Conservation (phyloP, 2,797 vertebrate species). For the Micrastur ruficollis region DNA sequence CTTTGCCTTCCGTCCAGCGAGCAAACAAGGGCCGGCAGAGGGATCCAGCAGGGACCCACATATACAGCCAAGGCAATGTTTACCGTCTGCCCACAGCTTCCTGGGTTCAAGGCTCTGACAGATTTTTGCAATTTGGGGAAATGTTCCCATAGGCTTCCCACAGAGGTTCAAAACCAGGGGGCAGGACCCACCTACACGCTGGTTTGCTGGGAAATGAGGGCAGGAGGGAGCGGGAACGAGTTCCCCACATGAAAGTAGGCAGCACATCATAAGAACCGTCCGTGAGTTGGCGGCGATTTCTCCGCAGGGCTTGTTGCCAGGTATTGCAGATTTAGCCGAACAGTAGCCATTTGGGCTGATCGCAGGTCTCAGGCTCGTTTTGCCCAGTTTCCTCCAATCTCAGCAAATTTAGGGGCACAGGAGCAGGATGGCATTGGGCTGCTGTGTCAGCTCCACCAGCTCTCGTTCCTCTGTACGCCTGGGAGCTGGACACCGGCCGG, state of each 20-base stretch:
- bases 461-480: neutral
- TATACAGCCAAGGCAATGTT: neutral
- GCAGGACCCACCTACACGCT: neutral
- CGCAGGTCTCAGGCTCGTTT: neutral
- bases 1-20: neutral
- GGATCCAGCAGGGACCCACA: neutral
- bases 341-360: neutral
- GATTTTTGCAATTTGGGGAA: neutral
- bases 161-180: neutral
- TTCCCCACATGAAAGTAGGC: accelerated
- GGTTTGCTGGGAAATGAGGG: neutral
- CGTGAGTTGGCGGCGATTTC: neutral
- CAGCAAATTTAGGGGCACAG: neutral
- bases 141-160: neutral
- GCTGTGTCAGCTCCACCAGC: accelerated
- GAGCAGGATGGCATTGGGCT: neutral
- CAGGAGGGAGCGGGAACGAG: neutral
- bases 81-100: neutral
- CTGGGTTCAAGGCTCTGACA: neutral
- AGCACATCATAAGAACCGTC: neutral
- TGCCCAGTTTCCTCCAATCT: neutral
- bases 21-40: neutral
- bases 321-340: neutral
- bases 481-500: neutral
- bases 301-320: neutral